Base-by-base conservation (phyloP, 1,140 invertebrate species). In the Orchestia grillus region DNA sequence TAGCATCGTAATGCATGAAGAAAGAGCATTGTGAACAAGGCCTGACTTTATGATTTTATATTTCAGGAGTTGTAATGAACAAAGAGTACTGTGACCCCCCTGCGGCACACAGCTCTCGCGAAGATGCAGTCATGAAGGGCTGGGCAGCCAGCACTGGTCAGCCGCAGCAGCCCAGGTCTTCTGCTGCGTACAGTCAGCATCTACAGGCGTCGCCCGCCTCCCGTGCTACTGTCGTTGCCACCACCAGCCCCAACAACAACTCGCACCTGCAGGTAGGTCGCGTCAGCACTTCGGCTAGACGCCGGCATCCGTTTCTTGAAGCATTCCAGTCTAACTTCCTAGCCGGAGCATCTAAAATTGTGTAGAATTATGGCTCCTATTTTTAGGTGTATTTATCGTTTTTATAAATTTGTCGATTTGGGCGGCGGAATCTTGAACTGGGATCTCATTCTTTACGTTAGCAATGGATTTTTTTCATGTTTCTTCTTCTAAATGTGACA, bases 51-150 rank as follows among this genome's bases (percentile, higher is more conserved):
- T 8, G 19, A 53, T 53, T 53, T 53, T 94, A 44, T 45, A 16
- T 94, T 94, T 40, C 92, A 94, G 44, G 6, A n/a, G 92, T 45
- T 40, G 88, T 91, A 44, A 90, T 90, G 43, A 44, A 96, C 96
- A 97, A 97, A 96, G 98, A 98, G 47, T 98, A 98, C 96, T 97
- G 98, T 53, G 98, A 98, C 97, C 98, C 98, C 94, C 98, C 98
- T 62, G 98, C 98, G 91, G 98, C 98, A 44, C 98, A 98, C 97
- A 98, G 98, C 23, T 98, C 97, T 47, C 97, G 98, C 96, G 92
- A 94, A 19, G 92, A 94, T 6, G 43, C 92, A 0, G 44, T 96
- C 87, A 91, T 96, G 94, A 97, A 97, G 90, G 96, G 95, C 43
- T 96, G 96, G 96, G 62, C 90, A 44, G 96, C 95, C 36, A 96